Conservation (phyloP, 2,113 vertebrate species). For the Jacana jacana region DNA sequence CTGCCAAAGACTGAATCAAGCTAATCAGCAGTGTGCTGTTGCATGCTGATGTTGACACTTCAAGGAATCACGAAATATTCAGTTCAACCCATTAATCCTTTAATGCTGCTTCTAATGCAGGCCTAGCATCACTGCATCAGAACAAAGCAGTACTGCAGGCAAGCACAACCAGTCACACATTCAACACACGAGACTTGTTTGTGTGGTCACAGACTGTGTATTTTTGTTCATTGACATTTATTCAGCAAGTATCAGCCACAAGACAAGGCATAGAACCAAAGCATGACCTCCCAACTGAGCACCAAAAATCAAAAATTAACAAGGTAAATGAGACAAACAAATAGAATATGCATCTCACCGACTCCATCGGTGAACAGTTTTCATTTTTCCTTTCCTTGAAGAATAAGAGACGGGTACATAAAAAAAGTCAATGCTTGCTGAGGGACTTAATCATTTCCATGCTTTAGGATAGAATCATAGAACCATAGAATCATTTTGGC, state of each 20-base stretch:
- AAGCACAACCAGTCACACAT: neutral
- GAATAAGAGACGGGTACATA: neutral
- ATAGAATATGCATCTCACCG: neutral
- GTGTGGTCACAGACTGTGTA: neutral
- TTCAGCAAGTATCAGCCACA: neutral
- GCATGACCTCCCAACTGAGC: neutral
- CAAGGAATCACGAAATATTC: slow-evolving; percentile 12
- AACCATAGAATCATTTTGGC: no score
- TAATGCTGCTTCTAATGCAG: neutral
- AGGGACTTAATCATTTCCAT: neutral
- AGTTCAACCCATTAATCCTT: slow-evolving; percentile 29
- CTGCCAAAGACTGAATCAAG: neutral
- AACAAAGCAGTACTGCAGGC: neutral
- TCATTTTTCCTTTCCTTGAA: neutral
- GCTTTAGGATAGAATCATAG: no score
- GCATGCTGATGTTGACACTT: slow-evolving; percentile 6
- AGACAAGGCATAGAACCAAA: neutral
- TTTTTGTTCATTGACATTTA: neutral
- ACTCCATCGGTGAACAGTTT: neutral
- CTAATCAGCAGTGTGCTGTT: neutral
- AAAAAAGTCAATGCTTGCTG: neutral
- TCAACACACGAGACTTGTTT: neutral
- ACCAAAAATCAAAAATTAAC: neutral
- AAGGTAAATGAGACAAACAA: neutral
- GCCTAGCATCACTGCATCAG: neutral